Evolutionary conservation across 2,113 vertebrate genomes (phyloP), one percentile per base, ranked within the genome.

Genomic region (Eonycteris spelaea): DNA sequence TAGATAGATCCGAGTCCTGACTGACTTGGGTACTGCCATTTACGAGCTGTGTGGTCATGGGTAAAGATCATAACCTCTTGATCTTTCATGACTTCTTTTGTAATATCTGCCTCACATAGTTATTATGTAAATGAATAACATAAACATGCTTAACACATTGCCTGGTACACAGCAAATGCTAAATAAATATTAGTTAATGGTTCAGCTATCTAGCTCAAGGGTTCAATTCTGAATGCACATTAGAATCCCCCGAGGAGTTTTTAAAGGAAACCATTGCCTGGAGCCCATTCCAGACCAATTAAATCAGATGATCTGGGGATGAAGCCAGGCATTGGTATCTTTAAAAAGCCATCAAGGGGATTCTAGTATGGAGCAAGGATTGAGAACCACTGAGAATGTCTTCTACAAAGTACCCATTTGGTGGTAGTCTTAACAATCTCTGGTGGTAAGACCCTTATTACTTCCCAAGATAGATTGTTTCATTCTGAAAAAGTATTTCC

Each of bases 401-500:
- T 91, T 74, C 68, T 86, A 90, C 43, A 74, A 77, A 93, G 35
- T 68, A n/a, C 35, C 28, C 43, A 48, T 9, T 26, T 63, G 65
- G 26, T 63, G 59, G 21, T 6, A 86, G 40, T 87, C 67, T 90
- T 15, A 35, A 85, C 53, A 89, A 87, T 86, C 51, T 83, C 43
- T 43, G 71, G 79, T 9, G 22, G 13, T 38, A 89, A 92, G 78
- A 91, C 63, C 51, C n/a, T 68, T 86, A 82, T 6, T 91, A 35
- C 55, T 51, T 91, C 48, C 68, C 16, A 67, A 74, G 68, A 80
- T 61, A 93, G 61, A 93, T 0, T 4, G 35, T 75, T 95, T 91
- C 70, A 74, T 86, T 95, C 83, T 91, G 85, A 71, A 92, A 95
- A 92, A 82, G 28, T 21, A 96, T 86, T 96, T 93, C 75, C 83